These are phyloP conservation scores for Rousettus madagascariensis DNA, from an alignment of 2,797 vertebrate genomes.

Conservation along the genomic window DNA sequence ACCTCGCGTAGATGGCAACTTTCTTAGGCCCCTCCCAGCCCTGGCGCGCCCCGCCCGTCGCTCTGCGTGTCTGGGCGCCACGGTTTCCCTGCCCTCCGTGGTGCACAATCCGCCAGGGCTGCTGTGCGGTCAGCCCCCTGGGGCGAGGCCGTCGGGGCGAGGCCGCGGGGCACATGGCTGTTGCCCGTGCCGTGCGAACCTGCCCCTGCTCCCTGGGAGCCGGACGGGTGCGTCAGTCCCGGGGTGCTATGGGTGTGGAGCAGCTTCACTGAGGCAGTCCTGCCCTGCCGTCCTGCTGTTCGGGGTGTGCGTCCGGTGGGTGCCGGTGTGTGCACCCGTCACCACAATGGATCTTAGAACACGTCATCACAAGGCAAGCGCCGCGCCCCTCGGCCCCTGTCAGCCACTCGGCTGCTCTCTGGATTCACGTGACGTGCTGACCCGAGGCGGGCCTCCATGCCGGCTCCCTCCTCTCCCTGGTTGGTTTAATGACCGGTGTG, in stretches of 20 bases:
- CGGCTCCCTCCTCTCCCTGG: rapidly evolving
- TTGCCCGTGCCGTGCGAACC: background rate
- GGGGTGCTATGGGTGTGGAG: background rate
- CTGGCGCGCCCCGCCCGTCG: background rate
- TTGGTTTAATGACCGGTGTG: background rate
- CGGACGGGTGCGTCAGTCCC: rapidly evolving
- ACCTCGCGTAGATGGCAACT: background rate
- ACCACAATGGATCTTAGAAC: background rate
- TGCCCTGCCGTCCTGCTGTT: rapidly evolving
- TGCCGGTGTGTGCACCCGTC: no score
- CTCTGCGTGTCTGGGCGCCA: background rate
- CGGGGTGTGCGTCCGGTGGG: rapidly evolving
- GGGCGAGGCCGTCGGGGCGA: rapidly evolving
- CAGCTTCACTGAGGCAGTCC: background rate
- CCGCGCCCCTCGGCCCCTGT: background rate
- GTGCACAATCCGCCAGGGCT: rapidly evolving
- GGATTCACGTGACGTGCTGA: rapidly evolving
- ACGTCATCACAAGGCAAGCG: no score
- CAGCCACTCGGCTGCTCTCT: background rate
- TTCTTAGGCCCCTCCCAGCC: background rate
- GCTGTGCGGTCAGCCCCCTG: rapidly evolving
- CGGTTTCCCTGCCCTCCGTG: background rate
- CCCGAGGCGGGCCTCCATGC: background rate
- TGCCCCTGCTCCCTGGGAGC: background rate
- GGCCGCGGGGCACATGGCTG: rapidly evolving